Evolutionary conservation across 2,797 vertebrate genomes (phyloP).

Genomic region (Botia kubotai): DNA sequence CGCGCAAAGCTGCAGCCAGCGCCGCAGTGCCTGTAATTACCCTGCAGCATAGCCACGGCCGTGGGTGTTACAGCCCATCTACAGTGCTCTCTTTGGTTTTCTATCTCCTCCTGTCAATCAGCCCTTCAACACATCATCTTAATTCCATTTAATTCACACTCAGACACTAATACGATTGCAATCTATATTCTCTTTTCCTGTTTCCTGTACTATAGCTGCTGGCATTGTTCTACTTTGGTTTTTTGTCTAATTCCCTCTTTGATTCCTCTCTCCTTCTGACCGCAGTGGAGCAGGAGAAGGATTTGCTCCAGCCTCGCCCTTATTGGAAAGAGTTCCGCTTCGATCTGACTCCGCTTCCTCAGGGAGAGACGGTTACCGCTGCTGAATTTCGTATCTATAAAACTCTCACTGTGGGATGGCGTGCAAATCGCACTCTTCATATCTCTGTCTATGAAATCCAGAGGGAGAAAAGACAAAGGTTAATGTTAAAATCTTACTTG

Average conservation of each 20-base stretch:
- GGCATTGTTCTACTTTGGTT: neutral
- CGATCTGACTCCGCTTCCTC: constrained; percentile 90
- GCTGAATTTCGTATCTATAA: constrained; percentile 95
- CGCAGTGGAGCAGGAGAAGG: constrained; percentile 88
- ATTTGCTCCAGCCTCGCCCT: constrained; percentile 84
- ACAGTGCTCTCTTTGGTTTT: constrained; percentile 46
- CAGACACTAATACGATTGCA: neutral
- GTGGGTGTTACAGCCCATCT: constrained; percentile 60
- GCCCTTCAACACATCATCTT: neutral
- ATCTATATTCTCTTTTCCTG: too few relatives aligned
- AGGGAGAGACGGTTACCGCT: constrained; percentile 87
- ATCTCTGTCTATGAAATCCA: constrained; percentile 91
- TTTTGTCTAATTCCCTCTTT: neutral
- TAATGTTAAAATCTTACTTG: neutral
- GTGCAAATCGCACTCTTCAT: constrained; percentile 86
- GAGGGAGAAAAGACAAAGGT: constrained; percentile 84
- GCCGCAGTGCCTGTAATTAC: constrained; percentile 82
- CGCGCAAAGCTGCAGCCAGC: constrained; percentile 74
- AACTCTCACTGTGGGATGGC: constrained; percentile 76
- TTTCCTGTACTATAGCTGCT: neutral
- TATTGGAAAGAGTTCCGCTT: constrained; percentile 98
- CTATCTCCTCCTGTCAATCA: constrained; percentile 10
- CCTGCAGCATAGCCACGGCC: constrained; percentile 52
- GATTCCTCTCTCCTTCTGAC: constrained; percentile 1
- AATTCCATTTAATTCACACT: neutral